Conservation (phyloP, 2,113 vertebrate genomes). For the Megaceryle torquata region DNA sequence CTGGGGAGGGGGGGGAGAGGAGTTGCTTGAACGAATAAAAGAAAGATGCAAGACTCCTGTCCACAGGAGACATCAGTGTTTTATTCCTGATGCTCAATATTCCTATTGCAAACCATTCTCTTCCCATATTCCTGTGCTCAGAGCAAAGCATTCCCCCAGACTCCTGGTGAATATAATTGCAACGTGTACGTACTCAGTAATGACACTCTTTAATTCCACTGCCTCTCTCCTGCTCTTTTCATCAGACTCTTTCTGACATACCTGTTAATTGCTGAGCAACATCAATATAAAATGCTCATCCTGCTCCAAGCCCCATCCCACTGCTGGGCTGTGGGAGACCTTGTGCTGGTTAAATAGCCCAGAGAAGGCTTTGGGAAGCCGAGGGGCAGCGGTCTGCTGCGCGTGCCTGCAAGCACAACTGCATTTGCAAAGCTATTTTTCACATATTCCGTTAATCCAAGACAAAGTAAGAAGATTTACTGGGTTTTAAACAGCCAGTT, state of each 20-base stretch:
- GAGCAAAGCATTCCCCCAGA: not conserved
- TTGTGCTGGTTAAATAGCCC: not conserved
- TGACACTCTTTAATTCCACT: not conserved
- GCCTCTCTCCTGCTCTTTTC: not conserved
- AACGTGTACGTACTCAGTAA: accelerated
- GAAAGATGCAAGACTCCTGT: not conserved
- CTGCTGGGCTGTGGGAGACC: not conserved
- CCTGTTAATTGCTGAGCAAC: not conserved
- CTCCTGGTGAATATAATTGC: not conserved
- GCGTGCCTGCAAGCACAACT: not conserved
- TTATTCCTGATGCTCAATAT: not conserved
- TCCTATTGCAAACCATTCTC: not conserved
- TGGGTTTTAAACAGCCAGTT: not conserved
- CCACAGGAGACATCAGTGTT: accelerated
- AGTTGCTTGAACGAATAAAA: not conserved
- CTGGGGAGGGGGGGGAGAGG: not conserved
- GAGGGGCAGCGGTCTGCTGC: not conserved
- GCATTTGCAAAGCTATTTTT: not conserved
- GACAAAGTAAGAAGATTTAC: not conserved
- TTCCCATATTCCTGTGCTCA: not conserved
- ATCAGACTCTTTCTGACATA: not conserved
- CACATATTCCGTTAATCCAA: not conserved
- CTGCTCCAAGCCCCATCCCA: not conserved
- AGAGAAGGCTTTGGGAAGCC: not conserved
- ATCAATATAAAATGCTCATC: not conserved